phyloP scores from a whole-genome alignment of 2,113 vertebrate species.

The Boulengeromyrus knoepffleri region DNA sequence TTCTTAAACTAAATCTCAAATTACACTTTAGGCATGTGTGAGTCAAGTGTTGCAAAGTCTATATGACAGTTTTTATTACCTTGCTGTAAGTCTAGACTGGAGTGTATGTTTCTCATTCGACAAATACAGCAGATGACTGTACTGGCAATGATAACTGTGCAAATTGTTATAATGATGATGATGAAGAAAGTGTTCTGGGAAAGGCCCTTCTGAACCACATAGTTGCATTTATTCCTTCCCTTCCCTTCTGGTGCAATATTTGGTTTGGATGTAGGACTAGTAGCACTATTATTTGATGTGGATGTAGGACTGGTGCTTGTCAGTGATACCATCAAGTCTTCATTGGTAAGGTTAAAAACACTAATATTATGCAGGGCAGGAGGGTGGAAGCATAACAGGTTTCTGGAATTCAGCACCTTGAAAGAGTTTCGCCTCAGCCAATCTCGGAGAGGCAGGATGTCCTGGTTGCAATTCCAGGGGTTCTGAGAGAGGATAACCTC shows the following conservation, averaged over 20 bases:
- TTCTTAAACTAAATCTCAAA: background rate
- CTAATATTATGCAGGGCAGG: conserved; percentile 42
- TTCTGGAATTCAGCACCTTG: conserved; percentile 56
- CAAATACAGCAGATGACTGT: conserved; percentile 45
- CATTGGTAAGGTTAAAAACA: conserved; percentile 47
- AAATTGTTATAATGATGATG: conserved; percentile 36
- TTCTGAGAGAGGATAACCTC: conserved; percentile 75
- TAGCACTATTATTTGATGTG: background rate
- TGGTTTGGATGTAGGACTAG: background rate
- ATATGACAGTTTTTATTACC: background rate
- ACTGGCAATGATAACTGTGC: conserved; percentile 44
- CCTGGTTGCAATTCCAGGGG: conserved; percentile 79
- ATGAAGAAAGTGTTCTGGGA: conserved; percentile 32
- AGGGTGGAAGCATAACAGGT: conserved; percentile 64
- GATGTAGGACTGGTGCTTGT: background rate
- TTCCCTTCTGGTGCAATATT: background rate
- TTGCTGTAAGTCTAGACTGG: conserved; percentile 32
- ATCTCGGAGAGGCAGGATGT: conserved; percentile 66
- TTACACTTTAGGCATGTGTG: background rate
- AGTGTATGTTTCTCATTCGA: conserved; percentile 51
- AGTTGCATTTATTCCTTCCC: background rate
- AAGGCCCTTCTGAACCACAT: background rate
- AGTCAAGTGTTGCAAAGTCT: background rate
- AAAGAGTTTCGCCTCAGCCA: conserved; percentile 67
- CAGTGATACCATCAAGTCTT: conserved; percentile 20